phyloP scores from a whole-genome alignment of 2,797 vertebrate genomes.

The Tympanoctomys barrerae region DNA sequence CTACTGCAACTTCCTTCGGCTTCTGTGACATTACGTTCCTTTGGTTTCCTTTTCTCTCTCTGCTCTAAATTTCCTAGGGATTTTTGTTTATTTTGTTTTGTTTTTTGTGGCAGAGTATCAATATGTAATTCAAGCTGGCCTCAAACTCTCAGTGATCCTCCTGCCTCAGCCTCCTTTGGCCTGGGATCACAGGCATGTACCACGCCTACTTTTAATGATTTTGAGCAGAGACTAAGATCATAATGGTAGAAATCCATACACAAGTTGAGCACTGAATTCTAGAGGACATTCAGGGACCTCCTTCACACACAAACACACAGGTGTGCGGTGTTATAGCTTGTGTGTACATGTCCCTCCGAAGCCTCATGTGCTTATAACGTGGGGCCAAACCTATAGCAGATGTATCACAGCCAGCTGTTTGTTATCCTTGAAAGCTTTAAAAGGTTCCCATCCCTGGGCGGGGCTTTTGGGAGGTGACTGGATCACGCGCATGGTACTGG shows the following conservation, averaged over 20 bases:
- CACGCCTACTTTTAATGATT: slow-evolving; percentile 7
- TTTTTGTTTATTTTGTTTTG: not conserved
- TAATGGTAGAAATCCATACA: not conserved
- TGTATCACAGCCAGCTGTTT: not conserved
- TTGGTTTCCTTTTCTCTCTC: not conserved
- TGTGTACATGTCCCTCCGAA: not conserved
- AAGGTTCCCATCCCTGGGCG: not conserved
- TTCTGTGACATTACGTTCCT: not conserved
- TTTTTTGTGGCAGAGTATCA: not conserved
- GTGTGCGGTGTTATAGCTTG: not conserved
- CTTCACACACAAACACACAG: not conserved
- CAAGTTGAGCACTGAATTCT: not conserved
- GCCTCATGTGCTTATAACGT: not conserved
- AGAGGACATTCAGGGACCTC: not conserved
- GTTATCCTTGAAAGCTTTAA: not conserved
- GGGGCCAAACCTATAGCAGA: not conserved
- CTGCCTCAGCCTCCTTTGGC: not conserved
- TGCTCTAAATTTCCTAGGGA: not conserved
- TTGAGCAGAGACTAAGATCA: not conserved
- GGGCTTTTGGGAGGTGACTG: not conserved
- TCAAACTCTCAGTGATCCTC: not conserved
- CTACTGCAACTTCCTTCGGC: not conserved
- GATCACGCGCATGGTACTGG: not conserved
- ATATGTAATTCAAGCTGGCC: not conserved
- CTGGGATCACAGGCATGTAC: not conserved